These are phyloP conservation scores for Drosophila formosana DNA, from an alignment of 2,888 invertebrate genomes.

Conservation along the genomic window DNA sequence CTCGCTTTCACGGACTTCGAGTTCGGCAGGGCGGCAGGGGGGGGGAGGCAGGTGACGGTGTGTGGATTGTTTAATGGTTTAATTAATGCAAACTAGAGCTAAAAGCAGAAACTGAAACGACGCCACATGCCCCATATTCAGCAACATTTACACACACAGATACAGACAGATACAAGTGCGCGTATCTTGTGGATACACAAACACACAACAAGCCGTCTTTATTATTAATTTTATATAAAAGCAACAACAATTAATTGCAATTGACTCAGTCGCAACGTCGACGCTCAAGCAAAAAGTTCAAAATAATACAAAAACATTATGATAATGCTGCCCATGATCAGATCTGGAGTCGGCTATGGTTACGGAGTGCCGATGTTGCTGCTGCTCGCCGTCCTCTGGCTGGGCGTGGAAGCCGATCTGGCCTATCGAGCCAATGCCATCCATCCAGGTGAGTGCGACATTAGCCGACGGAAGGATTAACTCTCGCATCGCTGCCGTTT, in stretches of 20 bases:
- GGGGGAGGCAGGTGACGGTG: neutral
- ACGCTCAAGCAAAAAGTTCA: constrained; percentile 57
- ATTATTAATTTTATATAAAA: constrained; percentile 83
- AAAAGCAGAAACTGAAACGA: constrained; percentile 32
- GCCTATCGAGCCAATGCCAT: constrained; percentile 80
- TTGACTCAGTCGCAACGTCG: constrained; percentile 79
- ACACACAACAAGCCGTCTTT: constrained; percentile 35
- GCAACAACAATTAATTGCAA: constrained; percentile 83
- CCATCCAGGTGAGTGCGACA: constrained; percentile 68
- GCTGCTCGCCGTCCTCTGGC: constrained; percentile 44
- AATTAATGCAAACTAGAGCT: constrained; percentile 70
- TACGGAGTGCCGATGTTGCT: constrained; percentile 34
- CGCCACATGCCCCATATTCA: constrained; percentile 53
- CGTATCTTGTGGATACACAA: constrained; percentile 16
- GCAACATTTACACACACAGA: constrained; percentile 10
- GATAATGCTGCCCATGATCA: constrained; percentile 23
- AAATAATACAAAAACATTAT: neutral
- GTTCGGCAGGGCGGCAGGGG: neutral
- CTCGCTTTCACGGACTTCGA: constrained; percentile 62
- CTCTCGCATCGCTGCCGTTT: neutral
- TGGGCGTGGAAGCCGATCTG: constrained; percentile 61
- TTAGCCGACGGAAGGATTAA: neutral
- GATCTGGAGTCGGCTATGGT: constrained; percentile 7
- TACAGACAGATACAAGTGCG: constrained; percentile 7
- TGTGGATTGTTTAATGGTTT: constrained; percentile 35